Base-by-base conservation (phyloP, 2,888 invertebrate genomes). In the Nomada fabriciana region DNA sequence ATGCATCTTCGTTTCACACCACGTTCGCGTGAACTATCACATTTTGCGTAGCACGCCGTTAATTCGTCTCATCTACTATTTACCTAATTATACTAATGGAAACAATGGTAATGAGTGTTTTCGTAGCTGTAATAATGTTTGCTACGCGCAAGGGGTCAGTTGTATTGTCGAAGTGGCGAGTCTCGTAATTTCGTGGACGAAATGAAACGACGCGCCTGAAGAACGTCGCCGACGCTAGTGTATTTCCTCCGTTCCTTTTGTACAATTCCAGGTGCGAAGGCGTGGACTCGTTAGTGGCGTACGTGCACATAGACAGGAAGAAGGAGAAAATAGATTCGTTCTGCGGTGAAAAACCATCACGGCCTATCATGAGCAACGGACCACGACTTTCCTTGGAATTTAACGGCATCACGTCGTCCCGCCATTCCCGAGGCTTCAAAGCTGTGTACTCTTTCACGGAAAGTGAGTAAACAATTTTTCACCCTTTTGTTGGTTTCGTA, bases 341-440 rank as follows among this genome's bases (percentile, higher is more conserved):
- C 92, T 99, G 99, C 93, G 98, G 98, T 10, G 95, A 95, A 53
- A 96, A 96, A 85, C 88, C 89, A 25, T 98, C 98, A 0, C 97
- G 97, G 87, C 98, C 98, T 76, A 95, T 99, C 86, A 99, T 99
- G 98, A 99, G 98, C 78, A 98, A 97, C 92, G 98, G 98, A 59
- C 97, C 97, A 68, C 96, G 97, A 90, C 95, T 99, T 91, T 96
- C 97, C 92, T 94, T 99, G 76, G 98, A 98, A 94, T 98, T 98
- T 93, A 95, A 96, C 81, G 98, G 98, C 65, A 95, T 96, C 70
- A 95, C 96, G 89, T 97, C 97, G n/a, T 97, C 97, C 42, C 96
- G 97, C 89, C 96, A 96, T 90, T 96, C 97, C 67, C 96, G 97
- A 91, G 98, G 98, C 83, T 98, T 98, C 94, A 97, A 97, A 92